These are phyloP conservation scores for Coregonus clupeaformis DNA, from an alignment of 2,113 vertebrate genomes.

Conservation along the genomic window DNA sequence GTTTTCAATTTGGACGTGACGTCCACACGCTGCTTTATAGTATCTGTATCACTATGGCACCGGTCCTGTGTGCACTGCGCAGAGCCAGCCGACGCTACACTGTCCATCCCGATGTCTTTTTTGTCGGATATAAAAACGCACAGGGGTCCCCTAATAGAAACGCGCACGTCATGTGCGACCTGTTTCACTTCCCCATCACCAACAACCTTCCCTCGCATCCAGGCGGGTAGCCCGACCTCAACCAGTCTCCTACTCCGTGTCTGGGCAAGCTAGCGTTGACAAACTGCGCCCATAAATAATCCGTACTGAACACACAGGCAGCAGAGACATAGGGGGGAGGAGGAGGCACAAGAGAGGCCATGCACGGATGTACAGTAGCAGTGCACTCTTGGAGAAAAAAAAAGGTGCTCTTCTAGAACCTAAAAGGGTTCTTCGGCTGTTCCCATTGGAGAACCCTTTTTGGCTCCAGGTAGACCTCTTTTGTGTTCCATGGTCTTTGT, in stretches of 20 bases:
- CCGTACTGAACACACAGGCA: slow-evolving; percentile 29
- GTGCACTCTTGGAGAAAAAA: too few species aligned
- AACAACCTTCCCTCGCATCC: slow-evolving; percentile 26
- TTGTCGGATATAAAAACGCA: slow-evolving; percentile 10
- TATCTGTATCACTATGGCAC: slow-evolving; percentile 42
- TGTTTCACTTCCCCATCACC: slow-evolving; percentile 31
- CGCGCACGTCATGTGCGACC: slow-evolving; percentile 11
- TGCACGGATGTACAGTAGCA: too few species aligned
- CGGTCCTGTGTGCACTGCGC: slow-evolving; percentile 23
- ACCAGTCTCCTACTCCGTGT: slow-evolving; percentile 33
- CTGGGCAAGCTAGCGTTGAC: slow-evolving; percentile 47
- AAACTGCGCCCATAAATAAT: slow-evolving; percentile 55
- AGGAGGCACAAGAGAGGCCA: neutral
- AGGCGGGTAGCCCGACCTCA: slow-evolving; percentile 41
- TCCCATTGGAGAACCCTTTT: too few species aligned
- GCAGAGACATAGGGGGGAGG: neutral
- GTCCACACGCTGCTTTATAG: slow-evolving; percentile 25
- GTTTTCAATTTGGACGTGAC: slow-evolving; percentile 43
- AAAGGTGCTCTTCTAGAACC: too few species aligned
- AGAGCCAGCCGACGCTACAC: slow-evolving; percentile 32
- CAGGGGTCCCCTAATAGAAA: slow-evolving; percentile 7
- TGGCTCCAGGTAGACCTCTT: too few species aligned
- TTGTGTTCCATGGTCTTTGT: too few species aligned
- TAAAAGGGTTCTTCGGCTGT: too few species aligned
- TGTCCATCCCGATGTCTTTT: slow-evolving; percentile 33